phyloP scores from a whole-genome alignment of 2,113 vertebrate genomes.

The Hippocampus guttulatus region DNA sequence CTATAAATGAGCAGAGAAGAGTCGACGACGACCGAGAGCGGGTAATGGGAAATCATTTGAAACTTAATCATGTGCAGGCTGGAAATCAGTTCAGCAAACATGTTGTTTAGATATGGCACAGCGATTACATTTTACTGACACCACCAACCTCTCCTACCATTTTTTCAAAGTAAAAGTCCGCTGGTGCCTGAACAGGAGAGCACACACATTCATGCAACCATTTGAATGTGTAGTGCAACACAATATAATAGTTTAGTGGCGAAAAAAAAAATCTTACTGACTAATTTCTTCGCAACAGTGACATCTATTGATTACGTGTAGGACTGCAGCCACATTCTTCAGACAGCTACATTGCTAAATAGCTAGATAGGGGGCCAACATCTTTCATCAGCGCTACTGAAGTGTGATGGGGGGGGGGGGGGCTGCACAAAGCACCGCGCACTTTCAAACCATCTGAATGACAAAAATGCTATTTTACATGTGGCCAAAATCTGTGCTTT shows the following conservation, averaged over 20 bases:
- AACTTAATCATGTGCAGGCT: constrained; percentile 26
- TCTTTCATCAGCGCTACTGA: too few species aligned
- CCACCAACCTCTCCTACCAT: neutral
- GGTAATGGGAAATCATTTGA: constrained; percentile 34
- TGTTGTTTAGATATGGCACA: neutral
- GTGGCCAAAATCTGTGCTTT: too few species aligned
- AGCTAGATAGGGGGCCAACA: neutral
- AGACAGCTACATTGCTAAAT: neutral
- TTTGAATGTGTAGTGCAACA: constrained; percentile 12
- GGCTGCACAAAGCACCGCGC: too few species aligned
- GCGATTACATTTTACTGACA: neutral
- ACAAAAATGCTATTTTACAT: too few species aligned
- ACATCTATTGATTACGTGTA: constrained; percentile 49
- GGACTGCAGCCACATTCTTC: neutral
- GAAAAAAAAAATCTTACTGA: constrained; percentile 5
- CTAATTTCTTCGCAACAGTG: constrained; percentile 41
- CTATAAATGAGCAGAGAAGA: constrained; percentile 31
- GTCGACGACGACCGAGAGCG: constrained; percentile 2
- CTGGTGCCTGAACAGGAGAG: neutral
- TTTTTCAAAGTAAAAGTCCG: neutral
- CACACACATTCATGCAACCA: constrained; percentile 23
- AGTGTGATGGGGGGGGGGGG: too few species aligned
- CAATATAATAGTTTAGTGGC: constrained; percentile 16
- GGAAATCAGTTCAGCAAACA: neutral
- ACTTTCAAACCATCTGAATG: too few species aligned